Evolutionary conservation across 2,113 vertebrate species (phyloP), one percentile per base, ranked within the genome.

Genomic region (Lophotis ruficrista): DNA sequence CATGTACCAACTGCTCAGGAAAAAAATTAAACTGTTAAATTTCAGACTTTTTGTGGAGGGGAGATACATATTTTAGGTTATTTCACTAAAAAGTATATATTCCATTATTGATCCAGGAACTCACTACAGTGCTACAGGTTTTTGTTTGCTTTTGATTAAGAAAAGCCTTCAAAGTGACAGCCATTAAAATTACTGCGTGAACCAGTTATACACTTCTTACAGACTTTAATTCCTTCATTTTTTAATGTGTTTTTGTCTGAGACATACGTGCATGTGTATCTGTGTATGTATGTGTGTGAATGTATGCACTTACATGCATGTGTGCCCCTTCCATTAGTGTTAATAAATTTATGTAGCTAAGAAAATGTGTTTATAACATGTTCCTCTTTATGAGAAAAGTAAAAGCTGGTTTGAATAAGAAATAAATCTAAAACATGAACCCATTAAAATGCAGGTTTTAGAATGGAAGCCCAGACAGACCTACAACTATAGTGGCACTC

Each of bases 131-230:
- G 17, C 16, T 73, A 35, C 3, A 6, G 33, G 5, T 2, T 83
- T 93, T 76, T 70, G 28, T 47, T 90, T 61, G 7, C 24, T 86
- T 90, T 80, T 78, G 47, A 87, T 84, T 80, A 83, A 70, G 62
- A 78, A 75, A 96, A 88, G 18, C 30, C 62, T 91, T 83, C 24
- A 18, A 51, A 73, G 41, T 83, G 53, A 70, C 33, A 79, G 54
- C 4, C 47, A 80, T 47, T 61, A 88, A 19, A 92, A 62, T 62
- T 56, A 28, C 37, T 51, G 19, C 2, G 1, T 33, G 22, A 61
- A 72, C 20, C 45, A 69, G 14, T 77, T 66, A 77, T 4, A 60
- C 0, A 18, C 47, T 76, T 90, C 69, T 58, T 54, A 58, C 13
- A 87, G 68, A 56, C 27, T 57, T 83, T 31, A 75, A 60, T 50